phyloP scores from a whole-genome alignment of 2,888 invertebrate genomes.

The Stenchaetothrips biformis region DNA sequence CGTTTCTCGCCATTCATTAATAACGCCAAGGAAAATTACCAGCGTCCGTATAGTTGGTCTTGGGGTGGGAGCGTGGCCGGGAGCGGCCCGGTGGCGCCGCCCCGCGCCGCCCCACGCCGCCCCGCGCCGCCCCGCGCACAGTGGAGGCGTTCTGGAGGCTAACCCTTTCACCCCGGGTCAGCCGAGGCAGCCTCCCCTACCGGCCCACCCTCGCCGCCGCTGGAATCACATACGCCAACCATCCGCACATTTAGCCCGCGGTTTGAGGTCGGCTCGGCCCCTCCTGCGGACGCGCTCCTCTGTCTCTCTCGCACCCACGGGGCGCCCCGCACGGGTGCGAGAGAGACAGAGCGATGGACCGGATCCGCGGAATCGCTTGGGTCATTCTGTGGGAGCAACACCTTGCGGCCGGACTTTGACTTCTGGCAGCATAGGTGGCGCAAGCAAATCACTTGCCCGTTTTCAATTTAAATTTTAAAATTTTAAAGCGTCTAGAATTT shows the following conservation, averaged over 20 bases:
- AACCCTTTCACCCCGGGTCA: not conserved
- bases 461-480: too few species aligned
- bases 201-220: not conserved
- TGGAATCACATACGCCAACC: slow-evolving; percentile 22
- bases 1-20: slow-evolving; percentile 20
- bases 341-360: not conserved
- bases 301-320: not conserved
- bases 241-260: slow-evolving; percentile 17
- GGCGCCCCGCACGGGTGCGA: not conserved
- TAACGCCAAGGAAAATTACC: slow-evolving; percentile 24
- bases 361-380: too few species aligned
- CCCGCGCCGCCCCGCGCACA: not conserved
- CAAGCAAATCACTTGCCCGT: too few species aligned
- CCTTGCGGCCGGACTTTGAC: too few species aligned
- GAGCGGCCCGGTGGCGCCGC: not conserved
- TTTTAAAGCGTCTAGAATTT: too few species aligned
- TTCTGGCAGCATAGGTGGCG: too few species aligned
- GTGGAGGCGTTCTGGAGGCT: not conserved
- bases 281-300: not conserved
- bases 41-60: slow-evolving; percentile 12
- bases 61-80: not conserved
- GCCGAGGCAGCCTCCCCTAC: too few species aligned
- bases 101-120: not conserved
- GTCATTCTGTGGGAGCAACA: too few species aligned
- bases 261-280: not conserved